These are phyloP conservation scores for Drosophila paracracens DNA, from an alignment of 2,888 invertebrate species.

Conservation along the genomic window DNA sequence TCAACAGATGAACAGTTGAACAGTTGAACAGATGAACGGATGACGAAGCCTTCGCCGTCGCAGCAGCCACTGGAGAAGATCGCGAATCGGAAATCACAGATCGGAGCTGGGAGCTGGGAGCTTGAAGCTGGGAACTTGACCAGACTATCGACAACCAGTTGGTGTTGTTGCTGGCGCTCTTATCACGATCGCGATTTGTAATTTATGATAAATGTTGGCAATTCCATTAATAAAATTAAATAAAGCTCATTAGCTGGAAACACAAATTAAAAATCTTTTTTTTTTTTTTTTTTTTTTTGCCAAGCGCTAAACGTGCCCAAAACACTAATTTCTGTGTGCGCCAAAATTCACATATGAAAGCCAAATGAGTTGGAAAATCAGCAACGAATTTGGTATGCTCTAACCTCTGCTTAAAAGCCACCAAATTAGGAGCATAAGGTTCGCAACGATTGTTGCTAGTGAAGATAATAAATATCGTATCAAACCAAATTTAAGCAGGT, in stretches of 20 bases:
- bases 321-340: constrained; percentile 16
- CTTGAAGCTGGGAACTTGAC: constrained; percentile 12
- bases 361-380: not conserved
- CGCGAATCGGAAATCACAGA: constrained; percentile 19
- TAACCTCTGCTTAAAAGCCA: not conserved
- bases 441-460: not conserved
- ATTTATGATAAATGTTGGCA: constrained; percentile 81
- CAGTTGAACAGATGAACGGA: constrained; percentile 46
- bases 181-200: constrained; percentile 80
- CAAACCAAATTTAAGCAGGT: not conserved
- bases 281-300: not conserved
- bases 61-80: constrained; percentile 22
- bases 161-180: constrained; percentile 45
- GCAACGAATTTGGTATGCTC: constrained; percentile 9
- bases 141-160: constrained; percentile 4
- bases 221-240: constrained; percentile 81
- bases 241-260: constrained; percentile 74
- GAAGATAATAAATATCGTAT: not conserved
- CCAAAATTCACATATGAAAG: constrained; percentile 25
- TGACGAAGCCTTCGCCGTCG: constrained; percentile 26
- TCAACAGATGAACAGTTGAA: constrained; percentile 53
- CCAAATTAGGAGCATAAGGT: too few relatives aligned
- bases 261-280: constrained; percentile 55
- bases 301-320: constrained; percentile 51
- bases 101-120: constrained; percentile 25